phyloP scores from a whole-genome alignment of 2,113 vertebrate species.

The Vulpes lagopus region DNA sequence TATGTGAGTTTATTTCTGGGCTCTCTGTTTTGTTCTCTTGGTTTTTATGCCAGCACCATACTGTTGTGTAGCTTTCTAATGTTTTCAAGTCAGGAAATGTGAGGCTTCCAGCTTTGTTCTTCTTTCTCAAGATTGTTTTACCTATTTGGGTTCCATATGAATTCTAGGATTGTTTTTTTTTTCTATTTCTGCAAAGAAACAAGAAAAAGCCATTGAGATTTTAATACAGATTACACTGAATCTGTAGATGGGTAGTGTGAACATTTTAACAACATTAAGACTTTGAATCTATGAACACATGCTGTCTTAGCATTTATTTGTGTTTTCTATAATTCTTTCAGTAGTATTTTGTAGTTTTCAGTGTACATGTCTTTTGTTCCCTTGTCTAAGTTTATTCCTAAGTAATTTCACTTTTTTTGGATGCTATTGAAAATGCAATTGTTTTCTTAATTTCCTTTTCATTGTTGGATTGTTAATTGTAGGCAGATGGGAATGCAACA shows the following conservation, averaged over 20 bases:
- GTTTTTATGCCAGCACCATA: not conserved
- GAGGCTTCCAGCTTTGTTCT: not conserved
- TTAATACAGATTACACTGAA: not conserved
- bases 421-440: not conserved
- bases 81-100: constrained; percentile 11
- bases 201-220: not conserved
- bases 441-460: constrained; percentile 9
- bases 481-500: not conserved
- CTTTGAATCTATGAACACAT: not conserved
- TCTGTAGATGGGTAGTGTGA: not conserved
- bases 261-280: not conserved
- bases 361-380: not conserved
- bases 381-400: constrained; percentile 32
- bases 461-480: not conserved
- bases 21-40: not conserved
- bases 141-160: not conserved
- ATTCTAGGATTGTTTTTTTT: not conserved
- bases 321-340: constrained; percentile 2
- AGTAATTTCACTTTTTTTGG: constrained; percentile 10
- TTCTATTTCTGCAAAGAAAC: too few species aligned
- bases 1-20: not conserved
- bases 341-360: not conserved
- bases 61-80: not conserved
- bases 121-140: constrained; percentile 17
- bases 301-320: not conserved